phyloP scores from a whole-genome alignment of 1,140 invertebrate species.

The Helicoverpa armigera region DNA sequence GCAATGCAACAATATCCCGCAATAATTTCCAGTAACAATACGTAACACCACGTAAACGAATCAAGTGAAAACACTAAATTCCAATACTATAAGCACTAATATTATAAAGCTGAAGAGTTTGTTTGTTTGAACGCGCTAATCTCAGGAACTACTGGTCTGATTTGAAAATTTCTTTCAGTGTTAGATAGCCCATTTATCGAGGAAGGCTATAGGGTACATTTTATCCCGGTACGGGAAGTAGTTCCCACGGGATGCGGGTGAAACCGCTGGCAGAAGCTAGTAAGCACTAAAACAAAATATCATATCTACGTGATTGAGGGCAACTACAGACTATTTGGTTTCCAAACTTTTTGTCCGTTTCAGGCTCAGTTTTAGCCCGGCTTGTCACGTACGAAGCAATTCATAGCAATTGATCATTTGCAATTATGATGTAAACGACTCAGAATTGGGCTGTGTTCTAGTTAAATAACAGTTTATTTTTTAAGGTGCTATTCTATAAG shows the following conservation, averaged over 20 bases:
- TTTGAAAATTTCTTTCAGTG: too few relatives aligned
- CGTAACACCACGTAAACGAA: slow-evolving; percentile 4
- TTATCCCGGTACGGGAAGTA: too few relatives aligned
- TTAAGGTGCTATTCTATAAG: background rate
- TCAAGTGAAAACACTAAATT: slow-evolving; percentile 8
- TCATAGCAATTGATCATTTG: slow-evolving; percentile 36
- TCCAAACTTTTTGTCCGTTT: background rate
- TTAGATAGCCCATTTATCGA: too few relatives aligned
- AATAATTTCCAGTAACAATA: background rate
- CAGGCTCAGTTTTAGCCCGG: background rate
- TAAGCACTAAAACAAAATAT: slow-evolving; percentile 34
- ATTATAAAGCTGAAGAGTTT: too few relatives aligned
- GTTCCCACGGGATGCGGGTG: too few relatives aligned
- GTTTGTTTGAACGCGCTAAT: too few relatives aligned
- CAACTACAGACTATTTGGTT: slow-evolving; percentile 6
- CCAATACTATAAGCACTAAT: background rate
- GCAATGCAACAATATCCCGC: background rate
- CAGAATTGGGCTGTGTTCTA: slow-evolving; percentile 18
- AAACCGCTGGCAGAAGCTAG: too few relatives aligned
- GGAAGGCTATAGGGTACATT: too few relatives aligned
- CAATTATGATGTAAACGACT: slow-evolving; percentile 33
- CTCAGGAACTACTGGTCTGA: too few relatives aligned
- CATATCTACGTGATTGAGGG: slow-evolving; percentile 23
- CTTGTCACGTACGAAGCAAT: slow-evolving; percentile 39
- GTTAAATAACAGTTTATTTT: slow-evolving; percentile 14